Evolutionary conservation across 2,888 invertebrate species (phyloP).

Genomic region (Melanostoma scalare): DNA sequence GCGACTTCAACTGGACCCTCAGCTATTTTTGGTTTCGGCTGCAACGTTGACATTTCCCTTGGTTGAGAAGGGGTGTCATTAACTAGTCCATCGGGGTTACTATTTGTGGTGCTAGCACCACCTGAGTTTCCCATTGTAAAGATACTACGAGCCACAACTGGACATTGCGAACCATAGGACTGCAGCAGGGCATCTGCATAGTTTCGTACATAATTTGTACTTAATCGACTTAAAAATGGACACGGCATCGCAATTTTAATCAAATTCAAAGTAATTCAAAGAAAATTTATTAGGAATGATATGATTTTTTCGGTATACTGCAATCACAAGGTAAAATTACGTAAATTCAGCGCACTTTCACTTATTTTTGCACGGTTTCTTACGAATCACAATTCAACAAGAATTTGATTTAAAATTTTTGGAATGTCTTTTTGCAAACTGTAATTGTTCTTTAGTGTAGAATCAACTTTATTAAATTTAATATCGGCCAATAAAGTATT

Average conservation of each 20-base stretch:
- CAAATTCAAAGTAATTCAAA: not conserved
- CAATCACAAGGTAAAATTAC: slow-evolving; percentile 55
- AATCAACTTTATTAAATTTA: slow-evolving; percentile 5
- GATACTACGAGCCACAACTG: slow-evolving; percentile 93
- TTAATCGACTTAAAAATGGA: slow-evolving; percentile 92
- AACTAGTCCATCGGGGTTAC: slow-evolving; percentile 12
- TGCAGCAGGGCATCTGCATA: slow-evolving; percentile 90
- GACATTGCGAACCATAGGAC: slow-evolving; percentile 91
- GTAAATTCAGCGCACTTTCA: slow-evolving; percentile 66
- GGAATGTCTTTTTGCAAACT: slow-evolving; percentile 34
- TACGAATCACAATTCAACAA: slow-evolving; percentile 2
- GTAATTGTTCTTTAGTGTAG: not conserved
- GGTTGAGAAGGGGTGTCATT: slow-evolving; percentile 78
- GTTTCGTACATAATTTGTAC: slow-evolving; percentile 90
- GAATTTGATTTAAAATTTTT: slow-evolving; percentile 1
- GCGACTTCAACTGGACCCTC: slow-evolving; percentile 75
- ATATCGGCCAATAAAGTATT: not conserved
- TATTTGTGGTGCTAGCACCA: slow-evolving; percentile 22
- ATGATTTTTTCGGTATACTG: slow-evolving; percentile 15
- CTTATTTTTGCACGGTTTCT: slow-evolving; percentile 28
- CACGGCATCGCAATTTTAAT: slow-evolving; percentile 88
- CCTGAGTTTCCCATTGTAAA: slow-evolving; percentile 93
- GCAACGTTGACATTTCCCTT: slow-evolving; percentile 63
- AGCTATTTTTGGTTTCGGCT: slow-evolving; percentile 48
- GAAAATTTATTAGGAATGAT: slow-evolving; percentile 24